These are phyloP conservation scores for Metacarcinus magister DNA, from an alignment of 2,888 invertebrate species.

Conservation along the genomic window DNA sequence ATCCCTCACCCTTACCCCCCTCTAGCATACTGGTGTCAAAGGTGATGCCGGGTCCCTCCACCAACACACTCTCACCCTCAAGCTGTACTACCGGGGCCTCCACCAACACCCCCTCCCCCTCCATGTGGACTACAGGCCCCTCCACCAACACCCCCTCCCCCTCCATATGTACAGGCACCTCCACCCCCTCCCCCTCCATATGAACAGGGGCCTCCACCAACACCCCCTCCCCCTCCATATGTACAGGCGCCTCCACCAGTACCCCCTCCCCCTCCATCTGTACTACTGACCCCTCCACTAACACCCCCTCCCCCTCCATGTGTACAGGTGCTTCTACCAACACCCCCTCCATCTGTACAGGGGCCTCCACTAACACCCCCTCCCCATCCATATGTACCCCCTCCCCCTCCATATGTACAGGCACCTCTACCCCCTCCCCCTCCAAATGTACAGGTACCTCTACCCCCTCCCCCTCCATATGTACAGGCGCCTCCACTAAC, in stretches of 20 bases:
- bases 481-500: conserved; percentile 41
- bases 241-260: neutral
- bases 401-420: no score
- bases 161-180: neutral
- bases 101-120: conserved; percentile 66
- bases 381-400: no score
- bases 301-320: neutral
- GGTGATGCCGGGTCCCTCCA: neutral
- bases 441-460: no score
- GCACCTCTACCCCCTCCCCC: no score
- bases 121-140: conserved; percentile 42
- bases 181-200: neutral
- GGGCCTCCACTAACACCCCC: no score
- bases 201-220: neutral
- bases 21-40: conserved; percentile 36
- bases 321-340: neutral
- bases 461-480: no score
- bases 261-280: neutral
- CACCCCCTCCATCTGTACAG: no score
- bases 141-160: conserved; percentile 61
- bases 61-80: conserved; percentile 1
- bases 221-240: conserved; percentile 41
- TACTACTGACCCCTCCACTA: no score
- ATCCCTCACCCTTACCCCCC: neutral
- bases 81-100: conserved; percentile 59